These are phyloP conservation scores for Drosophila silvestris DNA, from an alignment of 2,888 invertebrate species.

Conservation along the genomic window DNA sequence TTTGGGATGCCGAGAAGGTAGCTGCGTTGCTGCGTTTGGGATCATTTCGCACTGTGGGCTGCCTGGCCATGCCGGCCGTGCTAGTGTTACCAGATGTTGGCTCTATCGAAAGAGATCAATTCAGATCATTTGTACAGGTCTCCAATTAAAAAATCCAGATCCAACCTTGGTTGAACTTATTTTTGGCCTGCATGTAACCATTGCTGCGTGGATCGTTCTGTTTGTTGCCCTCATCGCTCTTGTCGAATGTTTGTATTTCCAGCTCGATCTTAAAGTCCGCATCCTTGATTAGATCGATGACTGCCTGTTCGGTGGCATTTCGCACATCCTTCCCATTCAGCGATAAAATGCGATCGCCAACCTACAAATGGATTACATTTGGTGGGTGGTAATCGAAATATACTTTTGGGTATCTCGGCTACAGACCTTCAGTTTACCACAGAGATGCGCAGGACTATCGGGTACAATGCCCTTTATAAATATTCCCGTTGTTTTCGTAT, in stretches of 20 bases:
- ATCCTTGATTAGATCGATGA: constrained; percentile 96
- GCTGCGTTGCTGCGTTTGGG: constrained; percentile 62
- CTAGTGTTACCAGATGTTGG: constrained; percentile 55
- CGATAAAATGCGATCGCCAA: constrained; percentile 87
- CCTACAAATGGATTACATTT: constrained; percentile 48
- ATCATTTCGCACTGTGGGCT: constrained; percentile 54
- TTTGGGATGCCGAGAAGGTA: constrained; percentile 70
- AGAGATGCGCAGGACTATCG: constrained; percentile 96
- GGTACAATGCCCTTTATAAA: constrained; percentile 98
- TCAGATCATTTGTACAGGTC: not conserved
- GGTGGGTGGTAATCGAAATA: not conserved
- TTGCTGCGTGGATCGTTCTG: constrained; percentile 76
- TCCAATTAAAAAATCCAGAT: not conserved
- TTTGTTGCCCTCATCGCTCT: constrained; percentile 66
- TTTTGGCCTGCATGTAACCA: constrained; percentile 75
- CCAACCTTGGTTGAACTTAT: constrained; percentile 72
- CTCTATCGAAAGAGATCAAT: constrained; percentile 32
- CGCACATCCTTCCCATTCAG: constrained; percentile 96
- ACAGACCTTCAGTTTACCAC: constrained; percentile 93
- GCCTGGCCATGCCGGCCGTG: constrained; percentile 37
- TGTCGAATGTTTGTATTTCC: constrained; percentile 91
- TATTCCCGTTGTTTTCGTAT: constrained; percentile 93
- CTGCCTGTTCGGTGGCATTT: constrained; percentile 96
- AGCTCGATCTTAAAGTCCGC: constrained; percentile 95
- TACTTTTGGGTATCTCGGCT: not conserved